phyloP scores from a whole-genome alignment of 2,888 invertebrate genomes.

The Coenonympha glycerion region DNA sequence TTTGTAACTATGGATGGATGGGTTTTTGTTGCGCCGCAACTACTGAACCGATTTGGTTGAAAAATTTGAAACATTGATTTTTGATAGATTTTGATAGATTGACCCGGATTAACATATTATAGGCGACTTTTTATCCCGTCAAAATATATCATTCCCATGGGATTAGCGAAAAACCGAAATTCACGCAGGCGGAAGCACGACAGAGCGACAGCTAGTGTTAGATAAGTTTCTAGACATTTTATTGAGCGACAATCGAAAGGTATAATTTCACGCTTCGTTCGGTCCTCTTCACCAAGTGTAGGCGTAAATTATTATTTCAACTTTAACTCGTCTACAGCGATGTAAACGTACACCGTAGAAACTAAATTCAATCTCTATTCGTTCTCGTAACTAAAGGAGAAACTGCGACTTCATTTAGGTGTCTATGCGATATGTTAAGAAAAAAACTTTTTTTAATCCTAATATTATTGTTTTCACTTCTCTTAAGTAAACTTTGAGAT shows the following conservation, averaged over 20 bases:
- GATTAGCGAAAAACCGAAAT: too few species aligned
- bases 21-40: too few species aligned
- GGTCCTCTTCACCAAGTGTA: conserved; percentile 23
- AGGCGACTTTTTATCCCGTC: too few species aligned
- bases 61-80: too few species aligned
- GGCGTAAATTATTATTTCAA: conserved; percentile 34
- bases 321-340: conserved; percentile 25
- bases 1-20: too few species aligned
- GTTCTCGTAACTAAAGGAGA: conserved; percentile 50
- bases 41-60: too few species aligned
- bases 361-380: conserved; percentile 50
- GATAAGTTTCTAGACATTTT: not conserved
- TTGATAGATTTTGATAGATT: too few species aligned
- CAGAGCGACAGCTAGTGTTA: too few species aligned
- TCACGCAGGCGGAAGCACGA: too few species aligned
- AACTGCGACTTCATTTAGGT: not conserved
- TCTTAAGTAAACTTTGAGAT: too few species aligned
- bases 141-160: too few species aligned
- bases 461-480: not conserved
- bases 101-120: too few species aligned
- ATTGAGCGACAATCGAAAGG: not conserved
- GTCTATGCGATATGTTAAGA: not conserved
- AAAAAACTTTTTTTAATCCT: not conserved
- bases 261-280: conserved; percentile 12
- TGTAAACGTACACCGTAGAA: conserved; percentile 23